Evolutionary conservation across 2,888 invertebrate species (phyloP).

Genomic region (Stramonita haemastoma): DNA sequence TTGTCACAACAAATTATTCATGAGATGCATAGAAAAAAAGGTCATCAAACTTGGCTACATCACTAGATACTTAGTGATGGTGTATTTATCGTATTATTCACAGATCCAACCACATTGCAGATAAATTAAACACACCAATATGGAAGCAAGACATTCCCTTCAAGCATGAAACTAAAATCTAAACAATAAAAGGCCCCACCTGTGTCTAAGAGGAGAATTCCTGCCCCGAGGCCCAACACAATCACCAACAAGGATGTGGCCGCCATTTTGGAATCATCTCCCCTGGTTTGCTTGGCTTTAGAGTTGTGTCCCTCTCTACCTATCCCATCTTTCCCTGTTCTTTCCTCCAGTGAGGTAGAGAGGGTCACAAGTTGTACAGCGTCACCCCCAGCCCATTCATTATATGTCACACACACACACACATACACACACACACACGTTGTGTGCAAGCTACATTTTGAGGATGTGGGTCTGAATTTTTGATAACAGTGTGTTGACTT

Average conservation of each 20-base stretch:
- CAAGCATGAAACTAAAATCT: background rate
- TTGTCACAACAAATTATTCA: too few species aligned
- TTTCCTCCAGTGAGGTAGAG: too few species aligned
- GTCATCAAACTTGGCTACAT: too few species aligned
- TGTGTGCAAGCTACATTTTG: too few species aligned
- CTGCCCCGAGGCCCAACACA: background rate
- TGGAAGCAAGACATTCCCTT: background rate
- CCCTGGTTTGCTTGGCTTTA: background rate
- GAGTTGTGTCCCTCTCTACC: background rate
- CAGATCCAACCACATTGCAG: background rate
- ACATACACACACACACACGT: background rate
- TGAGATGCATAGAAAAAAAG: too few species aligned
- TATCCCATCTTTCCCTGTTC: background rate
- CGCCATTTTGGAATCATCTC: too few species aligned
- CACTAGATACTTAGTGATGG: too few species aligned
- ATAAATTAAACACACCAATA: background rate
- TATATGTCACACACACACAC: background rate
- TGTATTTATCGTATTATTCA: background rate
- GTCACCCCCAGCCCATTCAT: background rate
- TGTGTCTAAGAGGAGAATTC: background rate
- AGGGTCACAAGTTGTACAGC: too few species aligned
- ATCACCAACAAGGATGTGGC: background rate
- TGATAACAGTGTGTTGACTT: too few species aligned
- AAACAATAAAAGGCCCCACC: background rate
- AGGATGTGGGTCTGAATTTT: too few species aligned